These are phyloP conservation scores for Drosophila peninsularis DNA, from an alignment of 2,888 invertebrate genomes.

Conservation along the genomic window DNA sequence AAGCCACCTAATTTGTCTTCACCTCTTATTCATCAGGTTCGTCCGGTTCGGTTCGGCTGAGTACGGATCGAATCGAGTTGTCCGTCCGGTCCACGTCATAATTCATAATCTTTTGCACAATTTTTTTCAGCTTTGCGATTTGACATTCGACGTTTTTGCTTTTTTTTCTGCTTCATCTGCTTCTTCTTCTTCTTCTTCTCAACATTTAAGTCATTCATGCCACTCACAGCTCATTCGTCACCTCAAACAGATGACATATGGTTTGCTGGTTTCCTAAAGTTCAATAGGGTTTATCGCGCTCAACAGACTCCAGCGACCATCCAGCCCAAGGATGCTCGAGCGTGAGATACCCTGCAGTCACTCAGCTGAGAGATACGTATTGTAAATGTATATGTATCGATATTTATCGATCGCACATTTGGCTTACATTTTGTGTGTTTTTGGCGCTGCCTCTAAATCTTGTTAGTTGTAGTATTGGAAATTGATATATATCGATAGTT, in stretches of 20 bases:
- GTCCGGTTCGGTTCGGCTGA: slow-evolving; percentile 35
- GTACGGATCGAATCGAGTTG: slow-evolving; percentile 4
- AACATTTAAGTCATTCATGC: slow-evolving; percentile 24
- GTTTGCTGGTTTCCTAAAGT: slow-evolving; percentile 24
- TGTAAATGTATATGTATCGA: too few relatives aligned
- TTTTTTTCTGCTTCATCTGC: neutral
- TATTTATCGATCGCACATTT: too few relatives aligned
- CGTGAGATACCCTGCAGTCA: neutral
- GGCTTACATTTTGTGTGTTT: too few relatives aligned
- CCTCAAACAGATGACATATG: slow-evolving; percentile 28
- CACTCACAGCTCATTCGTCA: slow-evolving; percentile 18
- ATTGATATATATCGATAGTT: too few relatives aligned
- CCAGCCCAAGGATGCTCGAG: slow-evolving; percentile 5
- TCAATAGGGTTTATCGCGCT: slow-evolving; percentile 32
- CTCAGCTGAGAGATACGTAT: too few relatives aligned
- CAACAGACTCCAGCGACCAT: slow-evolving; percentile 26
- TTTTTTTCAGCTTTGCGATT: slow-evolving; percentile 27
- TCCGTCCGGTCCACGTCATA: slow-evolving; percentile 41
- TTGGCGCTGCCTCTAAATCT: too few relatives aligned
- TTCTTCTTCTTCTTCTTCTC: neutral
- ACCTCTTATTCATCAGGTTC: slow-evolving; percentile 65
- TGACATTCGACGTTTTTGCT: slow-evolving; percentile 33
- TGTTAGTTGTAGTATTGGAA: too few relatives aligned
- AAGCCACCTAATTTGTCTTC: slow-evolving; percentile 74
- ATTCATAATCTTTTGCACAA: slow-evolving; percentile 59